These are phyloP conservation scores for Pygathrix nemaeus DNA, from an alignment of 2,113 vertebrate species.

Conservation along the genomic window DNA sequence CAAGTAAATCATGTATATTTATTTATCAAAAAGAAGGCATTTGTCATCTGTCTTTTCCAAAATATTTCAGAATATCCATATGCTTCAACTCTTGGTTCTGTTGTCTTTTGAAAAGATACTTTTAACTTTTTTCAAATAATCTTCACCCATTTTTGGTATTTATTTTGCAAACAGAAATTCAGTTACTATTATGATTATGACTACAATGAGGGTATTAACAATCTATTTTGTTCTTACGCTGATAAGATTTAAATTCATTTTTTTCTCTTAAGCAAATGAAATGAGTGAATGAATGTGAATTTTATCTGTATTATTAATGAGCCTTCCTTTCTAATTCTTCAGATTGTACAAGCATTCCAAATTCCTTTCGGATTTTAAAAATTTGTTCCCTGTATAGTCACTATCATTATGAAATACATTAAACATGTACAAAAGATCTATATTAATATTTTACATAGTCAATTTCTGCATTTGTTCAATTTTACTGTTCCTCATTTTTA, in stretches of 20 bases:
- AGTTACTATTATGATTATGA: neutral
- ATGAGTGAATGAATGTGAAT: neutral
- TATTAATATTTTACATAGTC: neutral
- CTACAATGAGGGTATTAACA: neutral
- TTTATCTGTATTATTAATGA: neutral
- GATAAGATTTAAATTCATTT: conserved; percentile 22
- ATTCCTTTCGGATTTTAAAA: neutral
- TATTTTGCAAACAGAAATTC: neutral
- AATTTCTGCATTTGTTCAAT: neutral
- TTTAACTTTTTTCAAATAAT: neutral
- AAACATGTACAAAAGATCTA: neutral
- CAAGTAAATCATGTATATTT: neutral
- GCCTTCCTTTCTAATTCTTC: neutral
- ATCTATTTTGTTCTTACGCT: neutral
- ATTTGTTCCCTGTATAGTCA: neutral
- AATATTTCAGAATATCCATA: neutral
- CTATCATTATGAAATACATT: neutral
- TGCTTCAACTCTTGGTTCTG: neutral
- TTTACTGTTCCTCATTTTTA: neutral
- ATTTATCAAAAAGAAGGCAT: neutral
- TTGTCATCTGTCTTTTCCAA: conserved; percentile 20
- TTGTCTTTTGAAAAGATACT: neutral
- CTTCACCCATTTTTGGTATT: neutral
- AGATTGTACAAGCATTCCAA: neutral
- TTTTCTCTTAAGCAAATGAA: conserved; percentile 1